Conservation (phyloP, 2,113 vertebrate species). For the Tylochromis polylepis region DNA sequence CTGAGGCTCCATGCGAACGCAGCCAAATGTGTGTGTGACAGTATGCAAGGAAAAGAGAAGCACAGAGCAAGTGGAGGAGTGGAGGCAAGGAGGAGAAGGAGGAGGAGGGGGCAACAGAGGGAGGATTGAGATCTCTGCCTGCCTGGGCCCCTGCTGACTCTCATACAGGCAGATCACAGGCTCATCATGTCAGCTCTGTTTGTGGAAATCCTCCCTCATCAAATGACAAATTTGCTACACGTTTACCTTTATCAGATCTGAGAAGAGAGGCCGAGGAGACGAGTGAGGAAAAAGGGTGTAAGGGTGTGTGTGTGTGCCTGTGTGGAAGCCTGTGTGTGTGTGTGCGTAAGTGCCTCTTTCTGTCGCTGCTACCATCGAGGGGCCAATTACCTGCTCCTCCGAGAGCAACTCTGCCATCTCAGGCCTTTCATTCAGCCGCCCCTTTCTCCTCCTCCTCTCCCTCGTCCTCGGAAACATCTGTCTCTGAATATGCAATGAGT, state of each 20-base stretch:
- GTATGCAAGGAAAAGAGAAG: constrained; percentile 46
- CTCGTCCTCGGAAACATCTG: constrained; percentile 72
- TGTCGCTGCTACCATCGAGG: constrained; percentile 72
- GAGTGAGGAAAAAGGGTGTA: constrained; percentile 27
- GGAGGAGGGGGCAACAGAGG: constrained; percentile 16
- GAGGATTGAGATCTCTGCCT: constrained; percentile 75
- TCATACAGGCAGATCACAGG: constrained; percentile 77
- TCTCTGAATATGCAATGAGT: constrained; percentile 78
- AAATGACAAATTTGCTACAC: constrained; percentile 79
- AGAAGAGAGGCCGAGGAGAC: constrained; percentile 57
- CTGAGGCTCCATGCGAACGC: constrained; percentile 55
- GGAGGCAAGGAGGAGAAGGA: constrained; percentile 37
- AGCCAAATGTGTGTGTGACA: constrained; percentile 55
- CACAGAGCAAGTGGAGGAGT: constrained; percentile 19
- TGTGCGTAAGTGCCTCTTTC: constrained; percentile 50
- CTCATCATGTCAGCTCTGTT: constrained; percentile 79
- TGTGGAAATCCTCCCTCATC: constrained; percentile 79
- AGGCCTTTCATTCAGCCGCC: constrained; percentile 67
- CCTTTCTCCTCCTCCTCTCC: constrained; percentile 20
- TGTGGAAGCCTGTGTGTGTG: neutral
- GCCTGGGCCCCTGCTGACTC: constrained; percentile 72
- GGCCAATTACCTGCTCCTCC: constrained; percentile 82
- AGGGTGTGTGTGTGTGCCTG: constrained; percentile 5
- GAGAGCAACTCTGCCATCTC: constrained; percentile 69
- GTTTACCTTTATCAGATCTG: constrained; percentile 84